Percentiles rank a stretch among this genome's conserved stretches.
Conservation (phyloP, 2,113 vertebrate species). For the Rynchops niger region DNA sequence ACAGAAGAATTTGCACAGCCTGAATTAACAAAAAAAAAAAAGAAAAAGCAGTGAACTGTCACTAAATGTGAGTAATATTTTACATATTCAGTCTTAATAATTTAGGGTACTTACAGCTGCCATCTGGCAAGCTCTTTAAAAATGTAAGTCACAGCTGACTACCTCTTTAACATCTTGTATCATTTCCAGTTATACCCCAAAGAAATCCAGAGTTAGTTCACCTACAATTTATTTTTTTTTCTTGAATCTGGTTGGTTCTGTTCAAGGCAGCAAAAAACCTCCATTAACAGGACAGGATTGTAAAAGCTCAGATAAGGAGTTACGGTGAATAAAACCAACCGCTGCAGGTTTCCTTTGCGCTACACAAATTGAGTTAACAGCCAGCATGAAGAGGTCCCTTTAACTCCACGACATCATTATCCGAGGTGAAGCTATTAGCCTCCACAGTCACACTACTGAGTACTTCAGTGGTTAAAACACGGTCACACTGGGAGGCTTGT, state of each 20-base stretch:
- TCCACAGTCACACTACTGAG: background rate
- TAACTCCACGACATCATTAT: background rate
- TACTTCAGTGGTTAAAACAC: background rate
- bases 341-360: background rate
- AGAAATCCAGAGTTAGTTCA: background rate
- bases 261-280: background rate
- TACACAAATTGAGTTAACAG: background rate
- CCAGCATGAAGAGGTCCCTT: background rate
- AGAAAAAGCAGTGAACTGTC: background rate
- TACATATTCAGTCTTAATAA: constrained; percentile 10
- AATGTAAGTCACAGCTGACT: background rate
- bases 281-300: background rate
- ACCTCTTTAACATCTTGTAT: background rate
- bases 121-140: constrained; percentile 16
- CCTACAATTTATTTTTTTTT: background rate
- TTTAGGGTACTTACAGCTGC: background rate
- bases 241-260: background rate
- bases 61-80: background rate
- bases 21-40: background rate
- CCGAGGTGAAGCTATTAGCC: background rate
- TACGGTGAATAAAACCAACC: background rate
- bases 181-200: background rate
- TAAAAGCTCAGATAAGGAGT: background rate
- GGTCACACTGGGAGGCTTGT: background rate
- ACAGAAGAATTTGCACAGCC: background rate